phyloP scores from a whole-genome alignment of 2,888 invertebrate genomes.

The Chrysopilus asiliformis region DNA sequence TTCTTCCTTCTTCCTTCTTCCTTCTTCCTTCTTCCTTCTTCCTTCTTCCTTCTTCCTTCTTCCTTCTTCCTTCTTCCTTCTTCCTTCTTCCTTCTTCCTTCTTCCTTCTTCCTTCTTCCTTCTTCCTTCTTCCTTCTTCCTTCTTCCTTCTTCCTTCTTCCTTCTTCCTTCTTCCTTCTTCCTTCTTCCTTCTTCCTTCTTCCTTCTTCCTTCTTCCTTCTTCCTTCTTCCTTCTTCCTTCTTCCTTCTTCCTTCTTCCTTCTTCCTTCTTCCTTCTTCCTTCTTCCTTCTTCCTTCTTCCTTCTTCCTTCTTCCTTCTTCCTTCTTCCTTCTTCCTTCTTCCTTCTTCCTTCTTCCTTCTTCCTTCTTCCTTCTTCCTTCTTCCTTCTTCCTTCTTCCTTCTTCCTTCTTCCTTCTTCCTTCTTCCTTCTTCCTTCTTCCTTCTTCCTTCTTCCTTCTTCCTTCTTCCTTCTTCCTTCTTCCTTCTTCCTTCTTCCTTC shows the following conservation, averaged over 20 bases:
- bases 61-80: constrained; percentile 3
- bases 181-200: constrained; percentile 3
- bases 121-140: constrained; percentile 3
- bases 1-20: constrained; percentile 3
- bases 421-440: constrained; percentile 3
- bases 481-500: constrained; percentile 3
- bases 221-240: constrained; percentile 3
- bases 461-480: constrained; percentile 3
- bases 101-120: constrained; percentile 3
- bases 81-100: constrained; percentile 3
- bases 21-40: constrained; percentile 3
- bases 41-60: constrained; percentile 3
- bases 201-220: constrained; percentile 3
- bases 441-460: constrained; percentile 3
- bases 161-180: constrained; percentile 3
- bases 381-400: constrained; percentile 3
- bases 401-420: constrained; percentile 3
- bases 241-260: constrained; percentile 3
- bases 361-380: constrained; percentile 3
- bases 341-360: constrained; percentile 3
- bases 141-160: constrained; percentile 3
- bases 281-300: constrained; percentile 3
- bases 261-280: constrained; percentile 3
- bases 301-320: constrained; percentile 3
- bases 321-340: constrained; percentile 3